phyloP scores from a whole-genome alignment of 2,113 vertebrate species.

The Nanger granti region DNA sequence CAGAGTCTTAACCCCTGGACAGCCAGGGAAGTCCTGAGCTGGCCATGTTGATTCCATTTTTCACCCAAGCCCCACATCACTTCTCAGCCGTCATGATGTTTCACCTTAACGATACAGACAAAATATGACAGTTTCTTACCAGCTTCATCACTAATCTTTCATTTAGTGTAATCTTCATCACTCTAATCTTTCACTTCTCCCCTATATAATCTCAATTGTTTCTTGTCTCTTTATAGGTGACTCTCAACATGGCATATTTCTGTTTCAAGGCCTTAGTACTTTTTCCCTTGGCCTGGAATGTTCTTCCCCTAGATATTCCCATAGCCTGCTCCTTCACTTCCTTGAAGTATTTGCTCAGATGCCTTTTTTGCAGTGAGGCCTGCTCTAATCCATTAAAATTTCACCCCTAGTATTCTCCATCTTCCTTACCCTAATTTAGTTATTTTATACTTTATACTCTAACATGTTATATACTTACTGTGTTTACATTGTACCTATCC shows the following conservation, averaged over 20 bases:
- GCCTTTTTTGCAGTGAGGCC: not conserved
- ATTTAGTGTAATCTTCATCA: not conserved
- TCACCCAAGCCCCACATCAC: not conserved
- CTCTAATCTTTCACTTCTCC: not conserved
- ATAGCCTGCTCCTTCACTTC: not conserved
- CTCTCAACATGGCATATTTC: not conserved
- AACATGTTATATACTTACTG: not conserved
- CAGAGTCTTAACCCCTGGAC: not conserved
- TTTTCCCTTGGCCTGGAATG: not conserved
- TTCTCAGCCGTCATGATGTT: not conserved
- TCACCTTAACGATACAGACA: not conserved
- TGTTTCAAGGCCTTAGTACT: not conserved
- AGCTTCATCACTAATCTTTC: not conserved
- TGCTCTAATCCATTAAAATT: slow-evolving; percentile 8
- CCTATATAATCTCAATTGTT: not conserved
- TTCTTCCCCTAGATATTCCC: not conserved
- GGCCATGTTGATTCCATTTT: not conserved
- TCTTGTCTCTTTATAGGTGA: not conserved
- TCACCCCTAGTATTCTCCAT: not conserved
- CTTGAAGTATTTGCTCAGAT: not conserved
- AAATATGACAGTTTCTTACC: not conserved
- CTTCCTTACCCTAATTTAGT: not conserved
- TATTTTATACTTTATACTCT: not conserved
- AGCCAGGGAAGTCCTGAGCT: not conserved
- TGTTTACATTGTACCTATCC: not conserved